Percentiles rank a stretch among this genome's conserved stretches.
Evolutionary conservation across 2,797 vertebrate species (phyloP).

Genomic region (Anguilla marmorata): DNA sequence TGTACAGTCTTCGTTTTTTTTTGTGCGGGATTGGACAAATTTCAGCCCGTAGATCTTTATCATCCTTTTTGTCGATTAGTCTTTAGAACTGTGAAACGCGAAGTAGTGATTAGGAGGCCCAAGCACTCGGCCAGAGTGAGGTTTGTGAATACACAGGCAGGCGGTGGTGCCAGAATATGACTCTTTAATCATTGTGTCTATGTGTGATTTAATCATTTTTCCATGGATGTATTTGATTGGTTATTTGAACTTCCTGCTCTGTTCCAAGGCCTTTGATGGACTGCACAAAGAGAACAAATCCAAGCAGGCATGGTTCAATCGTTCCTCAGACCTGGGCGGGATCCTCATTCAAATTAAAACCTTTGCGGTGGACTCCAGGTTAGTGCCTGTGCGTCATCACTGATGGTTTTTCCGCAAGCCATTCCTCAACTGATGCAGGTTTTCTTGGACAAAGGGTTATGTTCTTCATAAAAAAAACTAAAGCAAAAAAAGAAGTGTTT

Average conservation of each 20-base stretch:
- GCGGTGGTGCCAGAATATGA: no score
- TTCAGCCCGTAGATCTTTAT: no score
- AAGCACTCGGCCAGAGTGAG: no score
- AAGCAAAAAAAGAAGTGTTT: not conserved
- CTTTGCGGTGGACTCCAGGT: conserved; percentile 79
- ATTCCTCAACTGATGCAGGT: not conserved
- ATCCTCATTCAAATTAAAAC: conserved; percentile 88
- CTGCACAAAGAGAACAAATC: conserved; percentile 57
- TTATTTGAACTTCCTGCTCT: not conserved
- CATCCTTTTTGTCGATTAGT: no score
- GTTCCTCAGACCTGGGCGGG: conserved; percentile 82
- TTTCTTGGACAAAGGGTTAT: not conserved
- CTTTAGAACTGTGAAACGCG: no score
- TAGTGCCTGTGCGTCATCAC: not conserved
- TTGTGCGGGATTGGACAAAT: no score
- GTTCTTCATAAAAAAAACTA: not conserved
- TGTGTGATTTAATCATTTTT: not conserved
- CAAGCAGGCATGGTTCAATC: conserved; percentile 66
- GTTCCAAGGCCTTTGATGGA: conserved; percentile 66
- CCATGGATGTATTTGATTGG: conserved; percentile 16
- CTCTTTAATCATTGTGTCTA: not conserved
- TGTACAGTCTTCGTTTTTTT: no score
- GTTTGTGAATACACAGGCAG: no score
- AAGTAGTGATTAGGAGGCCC: no score
- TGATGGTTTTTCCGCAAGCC: not conserved